Base-by-base conservation (phyloP, 2,113 vertebrate genomes). In the Pelobates fuscus region DNA sequence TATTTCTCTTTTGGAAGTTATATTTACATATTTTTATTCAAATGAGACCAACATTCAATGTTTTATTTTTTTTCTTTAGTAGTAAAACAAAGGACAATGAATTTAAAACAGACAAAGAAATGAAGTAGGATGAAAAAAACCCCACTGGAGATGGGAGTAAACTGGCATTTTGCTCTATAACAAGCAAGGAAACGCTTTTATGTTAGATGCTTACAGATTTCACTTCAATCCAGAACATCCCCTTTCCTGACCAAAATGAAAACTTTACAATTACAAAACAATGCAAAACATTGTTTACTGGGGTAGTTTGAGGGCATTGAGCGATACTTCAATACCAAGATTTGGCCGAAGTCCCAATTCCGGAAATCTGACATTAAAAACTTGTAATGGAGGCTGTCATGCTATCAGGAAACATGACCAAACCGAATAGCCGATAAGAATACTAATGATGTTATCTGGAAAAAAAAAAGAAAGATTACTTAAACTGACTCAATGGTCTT, bases 341-440 rank as follows among this genome's bases (percentile, higher is more conserved):
- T 30, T 60, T 76, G 72, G 72, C 54, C 44, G 54, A 27, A 23
- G 2, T 76, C 72, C 72, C 64, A 67, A 67, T 59, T 75, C 52
- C 71, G 71, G 71, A 75, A 75, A 75, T 75, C 62, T 67, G 52
- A 75, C 71, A 75, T 67, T 65, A 67, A 66, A 75, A 67, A 49
- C 63, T 67, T 76, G 63, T 76, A 67, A 67, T 67, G 25, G 71
- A 67, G 49, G 71, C 63, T 60, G 65, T 76, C 72, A 67, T 67
- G 26, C 63, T 75, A 76, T 67, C 55, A 52, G 72, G 72, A 76
- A 76, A 67, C 72, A 60, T 76, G 72, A 76, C 24, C 55, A 25
- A 60, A 49, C 23, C 41, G 37, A 43, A 66, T 29, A 46, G 37
- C 37, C 46, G 64, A 67, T 76, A 60, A 67, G 72, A 67, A 76